These are phyloP conservation scores for Metallyticus violacea DNA, from an alignment of 2,888 invertebrate genomes.

Conservation along the genomic window DNA sequence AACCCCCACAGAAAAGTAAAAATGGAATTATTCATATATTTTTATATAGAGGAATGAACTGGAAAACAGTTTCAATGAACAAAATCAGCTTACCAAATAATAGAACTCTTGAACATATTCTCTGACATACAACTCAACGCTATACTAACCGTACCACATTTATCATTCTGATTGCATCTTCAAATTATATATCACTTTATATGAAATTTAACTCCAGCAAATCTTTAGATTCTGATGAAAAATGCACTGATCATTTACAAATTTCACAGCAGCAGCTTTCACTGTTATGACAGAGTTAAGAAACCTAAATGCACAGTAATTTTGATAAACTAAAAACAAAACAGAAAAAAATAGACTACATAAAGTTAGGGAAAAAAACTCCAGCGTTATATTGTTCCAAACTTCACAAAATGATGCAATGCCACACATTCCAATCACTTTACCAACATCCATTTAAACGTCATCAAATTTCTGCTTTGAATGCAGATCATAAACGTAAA, in stretches of 20 bases:
- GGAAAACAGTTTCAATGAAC: slow-evolving; percentile 12
- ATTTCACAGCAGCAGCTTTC: not conserved
- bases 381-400: not conserved
- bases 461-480: not conserved
- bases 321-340: not conserved
- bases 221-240: not conserved
- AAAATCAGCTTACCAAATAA: slow-evolving; percentile 17
- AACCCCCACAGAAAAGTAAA: slow-evolving; percentile 9
- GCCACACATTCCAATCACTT: not conserved
- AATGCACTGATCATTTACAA: not conserved
- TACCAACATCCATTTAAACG: not conserved
- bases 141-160: not conserved
- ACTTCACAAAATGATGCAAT: not conserved
- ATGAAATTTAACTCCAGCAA: not conserved
- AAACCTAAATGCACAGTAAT: too few relatives aligned
- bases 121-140: slow-evolving; percentile 5
- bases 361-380: not conserved
- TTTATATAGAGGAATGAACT: slow-evolving; percentile 20
- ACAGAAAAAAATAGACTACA: not conserved
- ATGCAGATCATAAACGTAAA: slow-evolving; percentile 24
- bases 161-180: not conserved
- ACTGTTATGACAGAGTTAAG: not conserved
- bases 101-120: slow-evolving; percentile 11
- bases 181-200: not conserved
- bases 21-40: slow-evolving; percentile 8